A percentile compares a stretch with the other conserved stretches of the same genome.
phyloP scores from a whole-genome alignment of 1,140 invertebrate genomes.

The Aphelinus certus region DNA sequence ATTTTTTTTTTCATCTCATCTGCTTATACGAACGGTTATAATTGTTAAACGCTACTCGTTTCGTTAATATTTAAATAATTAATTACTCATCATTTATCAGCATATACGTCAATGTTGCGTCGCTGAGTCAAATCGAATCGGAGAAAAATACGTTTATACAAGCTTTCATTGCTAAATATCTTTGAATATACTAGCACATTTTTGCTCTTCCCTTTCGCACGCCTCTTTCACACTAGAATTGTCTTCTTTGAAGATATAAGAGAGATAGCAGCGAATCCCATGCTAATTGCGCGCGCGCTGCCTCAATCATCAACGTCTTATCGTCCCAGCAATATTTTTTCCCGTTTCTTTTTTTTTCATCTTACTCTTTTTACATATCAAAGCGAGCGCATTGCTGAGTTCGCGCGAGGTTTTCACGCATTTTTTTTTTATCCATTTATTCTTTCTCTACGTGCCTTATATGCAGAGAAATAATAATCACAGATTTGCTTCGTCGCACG shows the following conservation, averaged over 20 bases:
- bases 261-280: background rate
- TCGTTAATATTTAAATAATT: conserved; percentile 7
- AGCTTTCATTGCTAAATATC: conserved; percentile 24
- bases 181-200: background rate
- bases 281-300: conserved; percentile 1
- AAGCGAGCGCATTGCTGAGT: conserved; percentile 46
- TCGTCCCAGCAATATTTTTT: conserved; percentile 45
- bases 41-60: conserved; percentile 24
- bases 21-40: conserved; percentile 3
- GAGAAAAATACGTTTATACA: conserved; percentile 33
- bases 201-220: background rate
- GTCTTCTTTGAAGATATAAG: no score
- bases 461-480: conserved; percentile 53
- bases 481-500: conserved; percentile 47
- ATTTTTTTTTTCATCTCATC: conserved; percentile 9
- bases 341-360: conserved; percentile 25
- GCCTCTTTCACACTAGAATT: background rate
- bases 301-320: conserved; percentile 24
- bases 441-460: conserved; percentile 15
- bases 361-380: conserved; percentile 26
- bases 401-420: conserved; percentile 50
- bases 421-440: conserved; percentile 13
- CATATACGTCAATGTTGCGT: conserved; percentile 7
- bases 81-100: conserved; percentile 42
- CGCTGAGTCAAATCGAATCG: conserved; percentile 24